A percentile compares a stretch with the other conserved stretches of the same genome.
Conservation (phyloP, 2,113 vertebrate species). For the Nothobranchius furzeri region DNA sequence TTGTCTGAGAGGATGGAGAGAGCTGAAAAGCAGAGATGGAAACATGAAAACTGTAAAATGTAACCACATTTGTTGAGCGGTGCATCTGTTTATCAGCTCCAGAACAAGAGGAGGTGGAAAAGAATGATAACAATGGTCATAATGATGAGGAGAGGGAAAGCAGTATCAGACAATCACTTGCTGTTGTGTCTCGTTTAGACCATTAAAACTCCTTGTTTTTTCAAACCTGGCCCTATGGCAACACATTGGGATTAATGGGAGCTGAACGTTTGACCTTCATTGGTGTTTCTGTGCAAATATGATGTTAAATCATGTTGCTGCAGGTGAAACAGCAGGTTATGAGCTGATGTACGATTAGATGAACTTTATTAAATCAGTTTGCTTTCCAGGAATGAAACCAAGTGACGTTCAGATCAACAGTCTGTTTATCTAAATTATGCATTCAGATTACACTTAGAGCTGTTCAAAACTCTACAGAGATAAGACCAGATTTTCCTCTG, state of each 20-base stretch:
- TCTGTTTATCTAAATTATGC: neutral
- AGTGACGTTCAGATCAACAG: slow-evolving; percentile 17
- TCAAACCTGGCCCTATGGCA: slow-evolving; percentile 7
- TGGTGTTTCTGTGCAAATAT: slow-evolving; percentile 30
- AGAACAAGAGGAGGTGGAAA: slow-evolving; percentile 22
- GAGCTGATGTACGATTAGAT: slow-evolving; percentile 46
- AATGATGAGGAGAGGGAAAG: slow-evolving; percentile 7
- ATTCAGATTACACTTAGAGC: neutral
- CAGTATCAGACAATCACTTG: slow-evolving; percentile 32
- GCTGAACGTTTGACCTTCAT: slow-evolving; percentile 29
- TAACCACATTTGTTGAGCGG: slow-evolving; percentile 43
- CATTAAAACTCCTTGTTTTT: slow-evolving; percentile 39
- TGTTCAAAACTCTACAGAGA: neutral
- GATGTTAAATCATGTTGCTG: slow-evolving; percentile 45
- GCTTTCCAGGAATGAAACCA: slow-evolving; percentile 17
- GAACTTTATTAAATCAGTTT: slow-evolving; percentile 33
- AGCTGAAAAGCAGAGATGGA: slow-evolving; percentile 21
- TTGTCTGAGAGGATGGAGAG: slow-evolving; percentile 41
- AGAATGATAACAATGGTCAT: slow-evolving; percentile 11
- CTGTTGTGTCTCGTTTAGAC: slow-evolving; percentile 31
- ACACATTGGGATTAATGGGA: slow-evolving; percentile 9
- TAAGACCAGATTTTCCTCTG: neutral
- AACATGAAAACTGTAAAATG: slow-evolving; percentile 50
- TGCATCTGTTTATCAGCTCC: slow-evolving; percentile 48
- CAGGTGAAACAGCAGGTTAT: slow-evolving; percentile 54